These are phyloP conservation scores for Listronotus oregonensis DNA, from an alignment of 1,140 invertebrate species.

Conservation along the genomic window DNA sequence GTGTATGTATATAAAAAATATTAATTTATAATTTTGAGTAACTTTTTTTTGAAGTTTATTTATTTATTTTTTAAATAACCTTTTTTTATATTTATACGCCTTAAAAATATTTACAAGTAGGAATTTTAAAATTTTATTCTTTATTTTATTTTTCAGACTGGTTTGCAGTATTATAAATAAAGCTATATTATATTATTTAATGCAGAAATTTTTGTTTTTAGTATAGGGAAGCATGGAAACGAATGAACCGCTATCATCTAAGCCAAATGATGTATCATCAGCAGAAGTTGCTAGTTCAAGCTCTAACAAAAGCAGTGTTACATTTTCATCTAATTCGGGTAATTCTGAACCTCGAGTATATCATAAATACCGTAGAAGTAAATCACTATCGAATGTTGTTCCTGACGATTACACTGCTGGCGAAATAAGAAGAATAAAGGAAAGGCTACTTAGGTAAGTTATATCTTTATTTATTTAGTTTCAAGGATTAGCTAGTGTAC, in stretches of 20 bases:
- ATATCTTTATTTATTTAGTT: neutral
- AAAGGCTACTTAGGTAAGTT: conserved; percentile 52
- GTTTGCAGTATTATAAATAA: too few species aligned
- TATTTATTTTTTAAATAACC: too few species aligned
- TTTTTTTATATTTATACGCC: too few species aligned
- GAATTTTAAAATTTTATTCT: too few species aligned
- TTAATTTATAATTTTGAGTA: too few species aligned
- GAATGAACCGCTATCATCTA: conserved; percentile 12
- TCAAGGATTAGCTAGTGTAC: too few species aligned
- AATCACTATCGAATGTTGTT: conserved; percentile 49
- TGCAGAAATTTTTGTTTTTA: neutral
- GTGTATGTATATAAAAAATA: too few species aligned
- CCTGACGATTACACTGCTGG: conserved; percentile 46
- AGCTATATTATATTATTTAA: too few species aligned
- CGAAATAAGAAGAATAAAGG: conserved; percentile 53
- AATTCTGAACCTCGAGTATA: conserved; percentile 21
- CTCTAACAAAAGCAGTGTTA: conserved; percentile 37
- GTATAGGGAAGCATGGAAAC: conserved; percentile 18
- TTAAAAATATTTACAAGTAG: too few species aligned
- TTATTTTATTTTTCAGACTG: too few species aligned
- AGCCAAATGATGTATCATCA: conserved; percentile 21
- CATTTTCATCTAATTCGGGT: conserved; percentile 37
- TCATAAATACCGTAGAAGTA: conserved; percentile 42
- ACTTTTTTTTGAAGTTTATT: too few species aligned
- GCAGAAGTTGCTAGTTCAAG: conserved; percentile 29